Evolutionary conservation across 2,888 invertebrate genomes (phyloP), one percentile per base, ranked within the genome.

Genomic region (Chironomus riparius): DNA sequence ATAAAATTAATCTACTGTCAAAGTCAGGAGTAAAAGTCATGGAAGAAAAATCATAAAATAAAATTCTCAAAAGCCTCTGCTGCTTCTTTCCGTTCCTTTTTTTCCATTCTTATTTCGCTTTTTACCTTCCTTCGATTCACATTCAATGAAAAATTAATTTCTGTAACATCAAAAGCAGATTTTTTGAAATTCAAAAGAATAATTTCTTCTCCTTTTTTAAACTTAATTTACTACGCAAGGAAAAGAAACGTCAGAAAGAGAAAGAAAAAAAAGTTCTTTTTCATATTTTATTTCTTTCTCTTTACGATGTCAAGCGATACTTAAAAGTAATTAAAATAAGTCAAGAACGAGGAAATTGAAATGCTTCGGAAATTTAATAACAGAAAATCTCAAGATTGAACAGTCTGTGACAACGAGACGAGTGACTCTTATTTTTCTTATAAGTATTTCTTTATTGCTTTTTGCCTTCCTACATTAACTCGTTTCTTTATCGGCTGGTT

Each of bases 1-100:
- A 70, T 70, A 47, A 70, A 70, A 70, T 48, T 70, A 70, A 70
- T 70, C 47, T 47, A 21, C 10, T 70, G 70, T 70, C 70, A 70
- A 47, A 47, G 18, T 5, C 38, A 38, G 38, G 38, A 38, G 38
- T 10, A 10, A 38, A 38, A 38, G 38, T 38, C 38, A 38, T 10
- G 7, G 2, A 10, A 38, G 38, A 38, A 38, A 38, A 38, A 38
- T 38, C 38, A 38, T 38, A 38, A 38, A 38, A 38, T 38, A 10
- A 38, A 38, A 38, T 38, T 38, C 38, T 38, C 38, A 38, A 38
- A 38, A 38, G 38, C 38, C 38, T 38, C 10, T 38, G 38, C 38
- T 38, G 38, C 38, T 38, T 38, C 38, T 38, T 56, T 18, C 56
- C 56, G 4, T 56, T 15, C 56, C 56, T 56, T 56, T 18, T 0